phyloP scores from a whole-genome alignment of 2,113 vertebrate species.

The Corythoichthys intestinalis region DNA sequence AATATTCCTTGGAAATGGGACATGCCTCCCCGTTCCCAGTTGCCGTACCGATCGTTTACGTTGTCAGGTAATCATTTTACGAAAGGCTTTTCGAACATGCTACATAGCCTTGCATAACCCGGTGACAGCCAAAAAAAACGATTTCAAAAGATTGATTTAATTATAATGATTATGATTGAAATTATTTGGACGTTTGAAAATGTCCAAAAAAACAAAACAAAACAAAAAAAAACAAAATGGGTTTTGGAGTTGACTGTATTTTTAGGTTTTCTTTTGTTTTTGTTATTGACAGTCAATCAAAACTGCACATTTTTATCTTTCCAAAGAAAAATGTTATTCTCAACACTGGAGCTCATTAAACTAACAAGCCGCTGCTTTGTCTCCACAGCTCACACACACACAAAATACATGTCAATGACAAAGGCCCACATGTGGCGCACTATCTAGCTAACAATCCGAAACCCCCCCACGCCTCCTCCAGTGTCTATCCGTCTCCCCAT shows the following conservation, averaged over 20 bases:
- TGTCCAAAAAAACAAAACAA: too few relatives aligned
- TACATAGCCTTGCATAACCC: too few relatives aligned
- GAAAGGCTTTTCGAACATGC: too few relatives aligned
- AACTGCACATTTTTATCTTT: neutral
- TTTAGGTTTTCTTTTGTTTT: neutral
- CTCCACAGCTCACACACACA: neutral
- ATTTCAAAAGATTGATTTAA: too few relatives aligned
- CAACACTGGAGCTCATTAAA: neutral
- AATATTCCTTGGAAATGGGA: too few relatives aligned
- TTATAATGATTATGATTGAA: too few relatives aligned
- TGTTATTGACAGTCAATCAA: neutral
- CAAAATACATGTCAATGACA: neutral
- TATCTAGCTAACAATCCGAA: constrained; percentile 20
- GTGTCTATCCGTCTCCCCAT: constrained; percentile 18
- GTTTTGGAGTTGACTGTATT: neutral
- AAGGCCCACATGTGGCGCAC: neutral
- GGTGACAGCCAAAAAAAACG: too few relatives aligned
- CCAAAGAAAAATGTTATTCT: neutral
- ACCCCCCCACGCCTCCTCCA: constrained; percentile 3
- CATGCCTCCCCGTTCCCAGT: too few relatives aligned
- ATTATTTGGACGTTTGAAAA: too few relatives aligned
- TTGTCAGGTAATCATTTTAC: too few relatives aligned
- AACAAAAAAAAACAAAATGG: too few relatives aligned
- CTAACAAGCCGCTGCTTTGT: neutral
- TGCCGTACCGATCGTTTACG: too few relatives aligned